Evolutionary conservation across 2,113 vertebrate genomes (phyloP).

Genomic region (Brachyhypopomus occidentalis): DNA sequence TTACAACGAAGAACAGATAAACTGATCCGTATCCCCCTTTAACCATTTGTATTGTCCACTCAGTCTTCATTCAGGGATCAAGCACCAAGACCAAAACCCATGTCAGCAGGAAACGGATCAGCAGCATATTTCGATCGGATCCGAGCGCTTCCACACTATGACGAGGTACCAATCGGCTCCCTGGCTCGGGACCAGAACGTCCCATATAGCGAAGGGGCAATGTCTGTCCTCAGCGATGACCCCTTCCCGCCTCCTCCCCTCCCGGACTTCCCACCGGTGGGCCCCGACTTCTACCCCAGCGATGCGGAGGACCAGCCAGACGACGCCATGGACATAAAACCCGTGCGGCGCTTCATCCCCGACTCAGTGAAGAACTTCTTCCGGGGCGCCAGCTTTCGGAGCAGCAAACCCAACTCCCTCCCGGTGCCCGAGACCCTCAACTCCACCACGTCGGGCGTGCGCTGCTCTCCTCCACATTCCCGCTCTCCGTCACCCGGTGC

Average conservation of each 20-base stretch:
- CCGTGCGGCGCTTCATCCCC: constrained; percentile 85
- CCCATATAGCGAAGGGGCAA: constrained; percentile 49
- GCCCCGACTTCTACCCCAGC: constrained; percentile 69
- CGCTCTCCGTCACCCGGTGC: constrained; percentile 75
- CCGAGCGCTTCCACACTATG: constrained; percentile 67
- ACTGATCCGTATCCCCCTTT: neutral
- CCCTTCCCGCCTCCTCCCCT: constrained; percentile 85
- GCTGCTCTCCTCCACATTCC: constrained; percentile 87
- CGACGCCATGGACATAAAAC: constrained; percentile 81
- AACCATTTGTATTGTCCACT: neutral
- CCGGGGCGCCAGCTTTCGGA: constrained; percentile 67
- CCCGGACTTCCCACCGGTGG: constrained; percentile 79
- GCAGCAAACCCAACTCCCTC: constrained; percentile 62
- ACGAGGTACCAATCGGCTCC: constrained; percentile 72
- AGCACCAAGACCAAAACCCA: constrained; percentile 43
- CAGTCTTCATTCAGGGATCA: neutral
- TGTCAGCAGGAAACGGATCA: constrained; percentile 62
- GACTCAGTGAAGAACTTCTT: constrained; percentile 95
- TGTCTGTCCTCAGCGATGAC: constrained; percentile 70
- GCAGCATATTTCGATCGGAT: constrained; percentile 65
- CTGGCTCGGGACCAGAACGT: constrained; percentile 51
- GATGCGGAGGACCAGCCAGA: constrained; percentile 62
- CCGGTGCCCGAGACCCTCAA: constrained; percentile 66
- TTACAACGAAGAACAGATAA: too few relatives aligned
- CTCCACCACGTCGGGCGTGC: constrained; percentile 72